Conservation (phyloP, 2,888 invertebrate species). For the Scrobipalpa costella region DNA sequence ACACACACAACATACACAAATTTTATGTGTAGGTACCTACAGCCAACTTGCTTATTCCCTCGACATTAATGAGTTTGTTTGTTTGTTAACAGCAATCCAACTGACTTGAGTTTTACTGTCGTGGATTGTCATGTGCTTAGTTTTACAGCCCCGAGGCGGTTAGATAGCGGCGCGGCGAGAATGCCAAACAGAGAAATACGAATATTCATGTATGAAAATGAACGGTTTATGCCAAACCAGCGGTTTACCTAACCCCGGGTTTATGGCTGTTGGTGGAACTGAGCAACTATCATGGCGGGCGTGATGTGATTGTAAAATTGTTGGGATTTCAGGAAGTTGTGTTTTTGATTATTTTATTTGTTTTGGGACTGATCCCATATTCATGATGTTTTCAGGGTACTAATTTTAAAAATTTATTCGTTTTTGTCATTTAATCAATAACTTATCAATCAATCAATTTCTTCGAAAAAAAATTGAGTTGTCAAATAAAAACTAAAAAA, state of each 20-base stretch:
- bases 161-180: conserved; percentile 56
- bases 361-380: neutral
- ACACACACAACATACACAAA: too few species aligned
- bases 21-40: too few species aligned
- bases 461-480: too few species aligned
- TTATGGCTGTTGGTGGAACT: conserved; percentile 59
- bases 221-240: conserved; percentile 32
- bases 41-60: conserved; percentile 27
- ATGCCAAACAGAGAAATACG: conserved; percentile 56
- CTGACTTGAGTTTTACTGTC: conserved; percentile 67
- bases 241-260: conserved; percentile 42
- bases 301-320: conserved; percentile 23
- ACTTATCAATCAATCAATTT: too few species aligned
- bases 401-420: too few species aligned
- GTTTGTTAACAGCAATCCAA: conserved; percentile 39
- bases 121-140: conserved; percentile 74
- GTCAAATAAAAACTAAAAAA: too few species aligned
- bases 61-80: conserved; percentile 36
- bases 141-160: conserved; percentile 73
- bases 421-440: too few species aligned
- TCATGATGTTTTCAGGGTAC: too few species aligned
- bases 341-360: neutral
- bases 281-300: conserved; percentile 42
- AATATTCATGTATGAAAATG: conserved; percentile 72
- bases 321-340: neutral